A percentile compares a stretch with the other conserved stretches of the same genome.
phyloP scores from a whole-genome alignment of 2,888 invertebrate genomes.

The Eledone cirrhosa region DNA sequence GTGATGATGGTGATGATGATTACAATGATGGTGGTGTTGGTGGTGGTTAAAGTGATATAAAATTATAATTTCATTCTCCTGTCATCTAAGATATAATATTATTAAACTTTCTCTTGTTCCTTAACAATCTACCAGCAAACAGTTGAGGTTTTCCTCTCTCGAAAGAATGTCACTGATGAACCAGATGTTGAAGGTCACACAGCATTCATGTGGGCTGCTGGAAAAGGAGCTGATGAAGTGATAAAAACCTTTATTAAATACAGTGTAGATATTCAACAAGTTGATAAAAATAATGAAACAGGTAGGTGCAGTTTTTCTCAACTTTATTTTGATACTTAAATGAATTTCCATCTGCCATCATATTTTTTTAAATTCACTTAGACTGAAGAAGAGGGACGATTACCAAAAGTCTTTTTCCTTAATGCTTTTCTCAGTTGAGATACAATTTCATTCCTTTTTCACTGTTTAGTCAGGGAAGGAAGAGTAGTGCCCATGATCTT shows the following conservation, averaged over 20 bases:
- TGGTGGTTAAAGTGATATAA: no score
- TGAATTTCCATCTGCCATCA: not conserved
- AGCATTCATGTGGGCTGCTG: slow-evolving; percentile 67
- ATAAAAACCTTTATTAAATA: slow-evolving; percentile 58
- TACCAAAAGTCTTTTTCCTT: no score
- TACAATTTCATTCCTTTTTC: no score
- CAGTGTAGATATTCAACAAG: slow-evolving; percentile 60
- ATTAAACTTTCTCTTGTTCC: no score
- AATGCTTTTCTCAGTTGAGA: no score
- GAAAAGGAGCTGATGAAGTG: slow-evolving; percentile 65
- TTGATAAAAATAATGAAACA: slow-evolving; percentile 65
- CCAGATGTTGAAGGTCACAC: slow-evolving; percentile 65
- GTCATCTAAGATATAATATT: no score
- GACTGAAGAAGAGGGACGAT: no score
- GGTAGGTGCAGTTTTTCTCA: slow-evolving; percentile 47
- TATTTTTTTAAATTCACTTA: not conserved
- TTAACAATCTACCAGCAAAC: slow-evolving; percentile 65
- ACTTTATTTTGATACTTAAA: not conserved
- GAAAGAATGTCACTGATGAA: slow-evolving; percentile 60
- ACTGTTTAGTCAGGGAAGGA: no score
- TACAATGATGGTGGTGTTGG: no score
- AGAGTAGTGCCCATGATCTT: no score
- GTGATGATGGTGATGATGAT: no score
- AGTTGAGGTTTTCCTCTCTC: slow-evolving; percentile 62
- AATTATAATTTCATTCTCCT: no score